Evolutionary conservation across 2,888 invertebrate genomes (phyloP).

Genomic region (Eudemis profundana): DNA sequence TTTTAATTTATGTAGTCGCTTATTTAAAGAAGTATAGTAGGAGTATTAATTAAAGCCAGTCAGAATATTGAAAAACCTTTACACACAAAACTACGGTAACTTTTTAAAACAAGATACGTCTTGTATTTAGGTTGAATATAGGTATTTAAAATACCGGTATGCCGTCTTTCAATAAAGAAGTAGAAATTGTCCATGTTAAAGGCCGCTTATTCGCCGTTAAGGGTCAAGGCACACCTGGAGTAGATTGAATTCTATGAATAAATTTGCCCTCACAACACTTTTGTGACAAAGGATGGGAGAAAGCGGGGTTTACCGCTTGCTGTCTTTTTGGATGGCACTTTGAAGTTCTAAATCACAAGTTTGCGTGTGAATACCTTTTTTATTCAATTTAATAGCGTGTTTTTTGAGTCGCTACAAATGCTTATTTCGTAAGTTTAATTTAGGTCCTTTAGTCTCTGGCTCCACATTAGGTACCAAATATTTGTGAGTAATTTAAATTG

Average conservation of each 20-base stretch:
- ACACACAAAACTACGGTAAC: too few relatives aligned
- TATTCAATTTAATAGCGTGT: constrained; percentile 38
- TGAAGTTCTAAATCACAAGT: constrained; percentile 16
- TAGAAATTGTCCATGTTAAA: constrained; percentile 72
- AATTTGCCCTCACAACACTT: constrained; percentile 64
- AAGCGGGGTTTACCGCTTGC: constrained; percentile 46
- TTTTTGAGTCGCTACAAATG: neutral
- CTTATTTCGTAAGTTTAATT: neutral
- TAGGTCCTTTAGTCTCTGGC: neutral
- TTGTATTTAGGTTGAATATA: neutral
- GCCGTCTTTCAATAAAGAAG: constrained; percentile 56
- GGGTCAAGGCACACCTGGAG: constrained; percentile 80
- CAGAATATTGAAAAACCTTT: too few relatives aligned
- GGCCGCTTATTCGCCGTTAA: constrained; percentile 77
- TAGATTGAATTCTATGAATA: constrained; percentile 82
- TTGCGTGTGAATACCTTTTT: constrained; percentile 14
- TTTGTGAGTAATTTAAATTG: too few relatives aligned
- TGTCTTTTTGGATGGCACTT: constrained; percentile 14
- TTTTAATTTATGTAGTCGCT: too few relatives aligned
- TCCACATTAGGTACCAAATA: too few relatives aligned
- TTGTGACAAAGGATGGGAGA: constrained; percentile 50
- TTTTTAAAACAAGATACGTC: neutral
- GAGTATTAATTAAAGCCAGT: too few relatives aligned
- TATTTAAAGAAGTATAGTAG: too few relatives aligned
- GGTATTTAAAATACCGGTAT: too few relatives aligned